phyloP scores from a whole-genome alignment of 2,113 vertebrate species.

The Ascaphus truei region DNA sequence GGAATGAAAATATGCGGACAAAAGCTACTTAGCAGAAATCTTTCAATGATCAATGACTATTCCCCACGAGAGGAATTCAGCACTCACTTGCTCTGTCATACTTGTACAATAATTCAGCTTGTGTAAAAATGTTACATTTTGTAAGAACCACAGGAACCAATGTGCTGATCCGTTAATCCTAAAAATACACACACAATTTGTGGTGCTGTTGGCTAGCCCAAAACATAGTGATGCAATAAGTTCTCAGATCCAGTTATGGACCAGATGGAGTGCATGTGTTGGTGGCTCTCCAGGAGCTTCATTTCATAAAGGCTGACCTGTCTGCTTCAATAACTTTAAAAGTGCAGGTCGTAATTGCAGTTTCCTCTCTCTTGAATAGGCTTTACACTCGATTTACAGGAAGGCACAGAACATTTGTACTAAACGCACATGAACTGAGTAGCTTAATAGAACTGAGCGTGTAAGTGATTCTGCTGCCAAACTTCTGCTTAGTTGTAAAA shows the following conservation, averaged over 20 bases:
- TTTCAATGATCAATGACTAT: background rate
- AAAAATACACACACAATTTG: conserved; percentile 5
- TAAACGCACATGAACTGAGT: background rate
- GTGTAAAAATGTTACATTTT: conserved; percentile 3
- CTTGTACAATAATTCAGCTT: conserved; percentile 13
- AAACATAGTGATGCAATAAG: background rate
- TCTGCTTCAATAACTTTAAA: conserved; percentile 26
- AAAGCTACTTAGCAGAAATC: too few relatives aligned
- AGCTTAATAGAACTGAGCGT: background rate
- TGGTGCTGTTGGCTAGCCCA: conserved; percentile 2
- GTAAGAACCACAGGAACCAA: conserved; percentile 18
- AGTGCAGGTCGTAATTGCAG: background rate
- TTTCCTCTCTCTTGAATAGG: background rate
- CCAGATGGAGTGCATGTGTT: conserved; percentile 6
- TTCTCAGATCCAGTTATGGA: conserved; percentile 2
- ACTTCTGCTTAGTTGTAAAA: too few relatives aligned
- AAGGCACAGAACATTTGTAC: conserved; percentile 10
- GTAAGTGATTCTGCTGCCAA: background rate
- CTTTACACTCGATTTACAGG: conserved; percentile 9
- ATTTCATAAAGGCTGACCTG: conserved; percentile 26
- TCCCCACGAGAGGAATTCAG: background rate
- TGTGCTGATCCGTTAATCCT: conserved; percentile 18
- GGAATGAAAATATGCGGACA: too few relatives aligned
- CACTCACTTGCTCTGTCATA: background rate
- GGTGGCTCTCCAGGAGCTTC: background rate